Base-by-base conservation (phyloP, 2,113 vertebrate species). In the Mesoclemmys tuberculata region DNA sequence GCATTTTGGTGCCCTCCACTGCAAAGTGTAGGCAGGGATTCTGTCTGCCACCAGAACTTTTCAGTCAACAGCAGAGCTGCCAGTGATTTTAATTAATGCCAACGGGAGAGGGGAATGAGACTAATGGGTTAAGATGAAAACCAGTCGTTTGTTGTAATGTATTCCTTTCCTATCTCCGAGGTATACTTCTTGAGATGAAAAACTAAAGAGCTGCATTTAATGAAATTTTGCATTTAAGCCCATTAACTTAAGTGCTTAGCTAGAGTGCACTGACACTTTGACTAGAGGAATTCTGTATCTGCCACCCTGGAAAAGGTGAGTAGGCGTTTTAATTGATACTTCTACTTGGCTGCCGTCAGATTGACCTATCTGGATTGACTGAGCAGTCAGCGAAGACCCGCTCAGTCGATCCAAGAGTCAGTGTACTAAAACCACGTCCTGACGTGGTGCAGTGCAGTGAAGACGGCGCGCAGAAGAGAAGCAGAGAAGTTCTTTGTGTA, bases 141-240 rank as follows among this genome's bases (percentile, higher is more conserved):
- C 6, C 24, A 11, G 83, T 0, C 0, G 27, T 51, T 58, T 29
- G 44, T 21, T 7, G 13, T 80, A 10, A 51, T 18, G 35, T 46
- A 10, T 90, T 85, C 80, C 49, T 55, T 1, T 6, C 26, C 41
- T 54, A 52, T 77, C 85, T 84, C 74, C n/a, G 8, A 51, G 29
- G 46, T 31, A 26, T 1, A 12, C 6, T 71, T 75, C 83, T 88
- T 0, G 0, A 79, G 74, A 38, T 52, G 75, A 52, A 68, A 49
- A 51, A 58, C 87, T 92, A 0, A 54, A 80, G 41, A 88, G 58
- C 78, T 84, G 84, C 10, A 1, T 80, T 86, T 85, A 85, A 85
- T 85, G 83, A 80, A 78, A 91, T 85, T 64, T 80, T 80, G 44
- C 78, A 64, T 79, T 84, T 80, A 88, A 82, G 79, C 54, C 77